phyloP scores from a whole-genome alignment of 2,113 vertebrate species.

The Cochlearius cochlearius region DNA sequence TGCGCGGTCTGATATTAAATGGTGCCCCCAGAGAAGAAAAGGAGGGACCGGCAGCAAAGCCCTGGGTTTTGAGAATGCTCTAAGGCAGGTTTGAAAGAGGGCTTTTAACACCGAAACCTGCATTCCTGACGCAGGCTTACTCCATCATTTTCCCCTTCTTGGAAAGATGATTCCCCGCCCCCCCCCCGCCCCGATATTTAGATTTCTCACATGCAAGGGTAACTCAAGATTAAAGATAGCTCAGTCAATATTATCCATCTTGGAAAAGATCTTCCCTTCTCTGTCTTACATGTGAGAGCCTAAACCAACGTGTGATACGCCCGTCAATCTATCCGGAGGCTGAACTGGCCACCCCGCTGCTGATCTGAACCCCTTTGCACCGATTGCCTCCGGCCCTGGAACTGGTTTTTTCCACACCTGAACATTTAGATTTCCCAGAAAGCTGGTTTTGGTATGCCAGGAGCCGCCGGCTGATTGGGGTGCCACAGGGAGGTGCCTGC shows the following conservation, averaged over 20 bases:
- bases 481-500: neutral
- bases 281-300: neutral
- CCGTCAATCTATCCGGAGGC: neutral
- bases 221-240: neutral
- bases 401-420: neutral
- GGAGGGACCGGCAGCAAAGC: neutral
- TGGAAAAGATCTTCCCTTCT: neutral
- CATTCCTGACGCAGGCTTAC: neutral
- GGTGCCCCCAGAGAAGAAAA: neutral
- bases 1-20: neutral
- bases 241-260: neutral
- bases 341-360: neutral
- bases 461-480: neutral
- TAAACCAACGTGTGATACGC: rapidly evolving
- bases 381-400: neutral
- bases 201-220: neutral
- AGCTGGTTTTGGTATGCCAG: neutral
- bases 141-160: neutral
- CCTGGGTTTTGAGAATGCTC: neutral
- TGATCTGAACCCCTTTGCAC: neutral
- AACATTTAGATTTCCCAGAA: neutral
- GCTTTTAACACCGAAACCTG: neutral
- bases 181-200: neutral
- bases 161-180: neutral
- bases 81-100: neutral